Evolutionary conservation across 2,113 vertebrate species (phyloP).

Genomic region (Nothocercus julius): DNA sequence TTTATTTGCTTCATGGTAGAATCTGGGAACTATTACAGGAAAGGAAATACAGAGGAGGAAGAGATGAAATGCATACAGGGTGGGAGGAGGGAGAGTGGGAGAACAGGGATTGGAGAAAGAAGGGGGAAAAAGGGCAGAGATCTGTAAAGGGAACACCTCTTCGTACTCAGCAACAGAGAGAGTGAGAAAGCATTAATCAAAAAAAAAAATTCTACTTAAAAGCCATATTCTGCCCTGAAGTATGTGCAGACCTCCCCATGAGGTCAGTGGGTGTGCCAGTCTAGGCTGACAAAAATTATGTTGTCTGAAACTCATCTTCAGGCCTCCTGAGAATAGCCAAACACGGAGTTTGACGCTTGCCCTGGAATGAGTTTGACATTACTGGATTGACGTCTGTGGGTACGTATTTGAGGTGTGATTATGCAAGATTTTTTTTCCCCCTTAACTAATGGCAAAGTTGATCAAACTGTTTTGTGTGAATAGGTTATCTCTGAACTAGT

Average conservation of each 20-base stretch:
- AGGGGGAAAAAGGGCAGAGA: fast-evolving
- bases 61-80: not conserved
- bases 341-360: not conserved
- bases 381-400: not conserved
- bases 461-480: not conserved
- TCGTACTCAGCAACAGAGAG: not conserved
- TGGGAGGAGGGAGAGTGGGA: not conserved
- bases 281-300: slow-evolving; percentile 22
- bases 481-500: not conserved
- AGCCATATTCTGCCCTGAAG: slow-evolving; percentile 15
- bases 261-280: slow-evolving; percentile 68
- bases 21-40: not conserved
- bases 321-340: not conserved
- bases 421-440: not conserved
- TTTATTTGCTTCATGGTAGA: not conserved
- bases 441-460: not conserved
- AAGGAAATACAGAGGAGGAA: not conserved
- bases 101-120: not conserved
- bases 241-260: slow-evolving; percentile 52
- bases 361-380: slow-evolving; percentile 18
- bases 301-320: slow-evolving; percentile 25
- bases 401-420: fast-evolving
- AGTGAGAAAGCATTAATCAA: not conserved
- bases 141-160: not conserved
- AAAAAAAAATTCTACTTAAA: slow-evolving; percentile 34